These are phyloP conservation scores for Notarius quadriscutis DNA, from an alignment of 2,113 vertebrate genomes.

Conservation along the genomic window DNA sequence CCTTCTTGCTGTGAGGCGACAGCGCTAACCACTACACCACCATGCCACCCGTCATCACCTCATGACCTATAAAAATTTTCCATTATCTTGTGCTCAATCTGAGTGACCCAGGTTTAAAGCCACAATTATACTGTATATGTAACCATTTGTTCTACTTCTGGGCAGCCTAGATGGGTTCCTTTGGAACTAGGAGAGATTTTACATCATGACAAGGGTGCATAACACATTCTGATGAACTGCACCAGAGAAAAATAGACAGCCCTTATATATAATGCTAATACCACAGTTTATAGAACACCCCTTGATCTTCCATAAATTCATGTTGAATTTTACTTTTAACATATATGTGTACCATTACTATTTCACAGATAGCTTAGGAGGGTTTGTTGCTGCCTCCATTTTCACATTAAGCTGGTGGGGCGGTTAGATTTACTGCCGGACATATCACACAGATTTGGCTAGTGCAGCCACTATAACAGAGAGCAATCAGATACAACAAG, in stretches of 20 bases:
- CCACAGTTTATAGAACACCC: background rate
- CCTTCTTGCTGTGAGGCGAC: too few relatives aligned
- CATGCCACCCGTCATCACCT: background rate
- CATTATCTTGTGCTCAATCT: background rate
- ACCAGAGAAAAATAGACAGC: background rate
- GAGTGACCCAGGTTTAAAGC: background rate
- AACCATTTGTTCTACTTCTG: background rate
- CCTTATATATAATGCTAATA: background rate
- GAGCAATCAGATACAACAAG: background rate
- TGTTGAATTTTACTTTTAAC: background rate
- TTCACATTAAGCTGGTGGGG: background rate
- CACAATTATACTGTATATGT: background rate
- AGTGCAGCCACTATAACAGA: background rate
- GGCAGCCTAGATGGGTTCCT: background rate
- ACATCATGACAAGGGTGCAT: background rate
- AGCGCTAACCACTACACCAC: too few relatives aligned
- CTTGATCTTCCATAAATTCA: background rate
- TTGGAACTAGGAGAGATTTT: background rate
- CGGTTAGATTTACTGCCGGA: conserved; percentile 22
- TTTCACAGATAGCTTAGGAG: background rate
- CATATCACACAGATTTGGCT: conserved; percentile 9
- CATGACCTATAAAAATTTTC: too few relatives aligned
- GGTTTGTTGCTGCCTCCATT: background rate
- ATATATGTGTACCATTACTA: background rate
- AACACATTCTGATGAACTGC: background rate